Evolutionary conservation across 2,797 vertebrate genomes (phyloP).

Genomic region (Mormyrops attenuatus): DNA sequence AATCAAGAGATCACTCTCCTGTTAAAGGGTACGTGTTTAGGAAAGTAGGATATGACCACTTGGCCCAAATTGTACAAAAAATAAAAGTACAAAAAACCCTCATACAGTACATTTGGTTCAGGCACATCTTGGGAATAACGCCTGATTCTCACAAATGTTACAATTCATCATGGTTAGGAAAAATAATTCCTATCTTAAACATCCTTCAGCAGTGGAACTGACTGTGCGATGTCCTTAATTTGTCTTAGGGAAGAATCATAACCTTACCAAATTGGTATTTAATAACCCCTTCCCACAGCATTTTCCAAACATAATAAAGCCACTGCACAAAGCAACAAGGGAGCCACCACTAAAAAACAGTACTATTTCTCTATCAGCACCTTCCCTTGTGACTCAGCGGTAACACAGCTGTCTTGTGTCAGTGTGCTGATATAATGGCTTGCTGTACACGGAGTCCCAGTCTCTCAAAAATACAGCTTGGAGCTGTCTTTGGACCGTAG

Average conservation of each 20-base stretch:
- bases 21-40: neutral
- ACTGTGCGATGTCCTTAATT: neutral
- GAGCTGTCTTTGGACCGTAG: conserved; percentile 68
- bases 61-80: neutral
- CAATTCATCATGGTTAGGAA: neutral
- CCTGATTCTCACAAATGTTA: neutral
- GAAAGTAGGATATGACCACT: neutral
- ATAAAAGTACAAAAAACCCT: neutral
- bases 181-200: neutral
- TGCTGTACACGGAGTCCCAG: conserved; percentile 79
- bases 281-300: neutral
- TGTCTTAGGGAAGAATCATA: neutral
- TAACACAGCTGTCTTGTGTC: conserved; percentile 49
- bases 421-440: conserved; percentile 45
- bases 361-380: neutral
- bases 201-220: neutral
- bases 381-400: conserved; percentile 12
- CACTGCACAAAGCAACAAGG: neutral
- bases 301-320: neutral
- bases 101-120: neutral
- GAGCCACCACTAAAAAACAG: neutral
- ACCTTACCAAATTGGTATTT: neutral
- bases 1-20: neutral
- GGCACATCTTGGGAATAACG: neutral
- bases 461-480: conserved; percentile 74